These are phyloP conservation scores for Rotaria macrura DNA, from an alignment of 2,888 invertebrate genomes.

Conservation along the genomic window DNA sequence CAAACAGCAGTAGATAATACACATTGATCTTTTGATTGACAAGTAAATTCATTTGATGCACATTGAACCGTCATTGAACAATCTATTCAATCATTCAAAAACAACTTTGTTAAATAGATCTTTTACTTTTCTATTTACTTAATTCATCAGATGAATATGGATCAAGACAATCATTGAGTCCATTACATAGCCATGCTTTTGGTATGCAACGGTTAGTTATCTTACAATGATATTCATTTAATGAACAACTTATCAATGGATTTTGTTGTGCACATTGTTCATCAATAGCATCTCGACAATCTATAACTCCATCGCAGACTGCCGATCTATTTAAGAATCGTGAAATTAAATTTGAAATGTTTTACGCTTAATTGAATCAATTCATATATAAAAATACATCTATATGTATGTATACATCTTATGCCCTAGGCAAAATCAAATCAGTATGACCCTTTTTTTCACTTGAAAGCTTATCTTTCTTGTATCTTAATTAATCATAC, in stretches of 20 bases:
- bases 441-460: neutral
- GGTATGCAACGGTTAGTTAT: slow-evolving; percentile 19
- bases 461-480: neutral
- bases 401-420: too few relatives aligned
- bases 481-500: neutral
- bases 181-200: neutral
- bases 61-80: neutral
- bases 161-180: slow-evolving; percentile 13
- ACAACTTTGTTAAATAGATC: too few relatives aligned
- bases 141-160: neutral
- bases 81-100: neutral
- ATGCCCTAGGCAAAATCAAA: neutral
- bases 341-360: neutral
- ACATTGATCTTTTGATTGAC: neutral
- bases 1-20: neutral
- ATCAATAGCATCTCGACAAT: slow-evolving; percentile 1
- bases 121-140: neutral
- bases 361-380: neutral
- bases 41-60: neutral
- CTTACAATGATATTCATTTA: slow-evolving; percentile 16
- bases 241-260: neutral
- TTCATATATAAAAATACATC: too few relatives aligned
- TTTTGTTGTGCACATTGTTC: slow-evolving; percentile 6
- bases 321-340: neutral
- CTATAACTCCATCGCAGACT: neutral